Evolutionary conservation across 2,113 vertebrate genomes (phyloP).

Genomic region (Corythoichthys haematopterus): DNA sequence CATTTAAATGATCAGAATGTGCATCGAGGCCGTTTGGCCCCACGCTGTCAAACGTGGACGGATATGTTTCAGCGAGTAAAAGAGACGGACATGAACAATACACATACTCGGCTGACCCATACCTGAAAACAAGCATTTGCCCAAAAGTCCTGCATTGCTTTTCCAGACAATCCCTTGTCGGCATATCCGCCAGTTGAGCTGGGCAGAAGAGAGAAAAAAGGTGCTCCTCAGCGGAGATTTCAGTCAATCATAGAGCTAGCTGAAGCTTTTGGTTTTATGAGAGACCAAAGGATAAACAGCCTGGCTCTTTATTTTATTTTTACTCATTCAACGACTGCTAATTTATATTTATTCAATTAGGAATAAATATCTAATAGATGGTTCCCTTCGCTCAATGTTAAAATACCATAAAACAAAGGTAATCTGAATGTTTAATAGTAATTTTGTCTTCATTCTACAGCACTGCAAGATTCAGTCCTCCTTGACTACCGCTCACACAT

Average conservation of each 20-base stretch:
- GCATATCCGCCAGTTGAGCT: slow-evolving; percentile 54
- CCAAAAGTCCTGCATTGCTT: slow-evolving; percentile 54
- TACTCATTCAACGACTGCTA: slow-evolving; percentile 48
- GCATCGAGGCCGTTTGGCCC: slow-evolving; percentile 68
- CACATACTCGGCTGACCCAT: slow-evolving; percentile 25
- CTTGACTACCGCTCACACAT: too few species aligned
- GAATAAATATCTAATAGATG: background rate
- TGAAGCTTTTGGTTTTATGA: slow-evolving; percentile 58
- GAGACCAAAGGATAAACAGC: slow-evolving; percentile 61
- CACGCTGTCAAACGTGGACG: slow-evolving; percentile 69
- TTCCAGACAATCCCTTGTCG: slow-evolving; percentile 57
- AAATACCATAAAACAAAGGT: too few species aligned
- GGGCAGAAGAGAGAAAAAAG: slow-evolving; percentile 65
- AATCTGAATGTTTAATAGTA: too few species aligned
- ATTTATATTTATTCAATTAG: background rate
- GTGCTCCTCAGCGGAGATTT: slow-evolving; percentile 64
- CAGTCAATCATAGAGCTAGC: slow-evolving; percentile 70
- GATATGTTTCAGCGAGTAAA: slow-evolving; percentile 70
- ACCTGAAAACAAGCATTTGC: slow-evolving; percentile 31
- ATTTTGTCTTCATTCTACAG: too few species aligned
- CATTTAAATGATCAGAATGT: slow-evolving; percentile 72
- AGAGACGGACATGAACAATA: slow-evolving; percentile 56
- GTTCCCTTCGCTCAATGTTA: background rate
- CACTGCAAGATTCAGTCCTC: too few species aligned
- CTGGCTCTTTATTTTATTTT: slow-evolving; percentile 39